A percentile compares a stretch with the other conserved stretches of the same genome.
Evolutionary conservation across 2,113 vertebrate species (phyloP).

Genomic region (Calcarius ornatus): DNA sequence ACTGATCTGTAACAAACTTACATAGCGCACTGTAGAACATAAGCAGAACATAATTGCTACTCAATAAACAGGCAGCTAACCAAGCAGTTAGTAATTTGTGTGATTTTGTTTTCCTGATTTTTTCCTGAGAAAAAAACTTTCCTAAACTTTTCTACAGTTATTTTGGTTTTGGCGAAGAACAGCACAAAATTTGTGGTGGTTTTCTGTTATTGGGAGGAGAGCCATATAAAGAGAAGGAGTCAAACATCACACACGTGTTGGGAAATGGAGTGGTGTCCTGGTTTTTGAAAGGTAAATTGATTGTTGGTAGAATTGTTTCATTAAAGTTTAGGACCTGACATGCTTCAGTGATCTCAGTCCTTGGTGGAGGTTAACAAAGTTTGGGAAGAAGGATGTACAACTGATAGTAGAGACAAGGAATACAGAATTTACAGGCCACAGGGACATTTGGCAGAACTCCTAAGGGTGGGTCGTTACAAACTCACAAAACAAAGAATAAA

Average conservation of each 20-base stretch:
- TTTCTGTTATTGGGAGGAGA: neutral
- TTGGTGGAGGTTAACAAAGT: neutral
- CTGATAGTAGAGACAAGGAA: neutral
- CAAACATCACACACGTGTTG: neutral
- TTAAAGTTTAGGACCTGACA: neutral
- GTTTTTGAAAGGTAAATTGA: neutral
- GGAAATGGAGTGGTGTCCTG: neutral
- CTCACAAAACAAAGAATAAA: neutral
- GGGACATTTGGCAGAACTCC: neutral
- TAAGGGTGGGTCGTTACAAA: neutral
- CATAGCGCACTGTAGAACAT: fast-evolving
- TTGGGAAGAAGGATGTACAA: neutral
- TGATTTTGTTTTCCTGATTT: neutral
- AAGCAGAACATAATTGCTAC: neutral
- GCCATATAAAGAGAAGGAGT: neutral
- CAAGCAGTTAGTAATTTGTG: neutral
- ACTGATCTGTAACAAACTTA: neutral
- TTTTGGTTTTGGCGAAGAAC: neutral
- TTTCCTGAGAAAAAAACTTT: neutral
- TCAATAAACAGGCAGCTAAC: neutral
- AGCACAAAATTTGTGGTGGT: neutral
- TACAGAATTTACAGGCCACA: neutral
- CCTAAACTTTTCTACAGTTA: neutral
- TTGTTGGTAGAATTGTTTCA: neutral
- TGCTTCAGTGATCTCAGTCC: neutral